These are phyloP conservation scores for Cerastis leucographa DNA, from an alignment of 2,888 invertebrate genomes.

Conservation along the genomic window DNA sequence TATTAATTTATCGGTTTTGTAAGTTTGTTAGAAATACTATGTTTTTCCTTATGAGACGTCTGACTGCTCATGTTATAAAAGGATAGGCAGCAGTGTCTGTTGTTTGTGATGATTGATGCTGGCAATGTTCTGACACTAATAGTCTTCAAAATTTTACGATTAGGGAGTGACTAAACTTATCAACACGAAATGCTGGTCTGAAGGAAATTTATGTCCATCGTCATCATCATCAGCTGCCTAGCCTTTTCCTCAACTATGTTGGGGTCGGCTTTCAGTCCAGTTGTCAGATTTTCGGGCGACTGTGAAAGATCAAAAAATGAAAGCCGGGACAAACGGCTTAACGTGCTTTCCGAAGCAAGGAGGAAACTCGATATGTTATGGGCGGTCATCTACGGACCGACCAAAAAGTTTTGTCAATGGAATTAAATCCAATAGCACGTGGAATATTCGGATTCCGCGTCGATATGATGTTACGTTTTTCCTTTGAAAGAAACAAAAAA, in stretches of 20 bases:
- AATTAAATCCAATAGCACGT: not conserved
- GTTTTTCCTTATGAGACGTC: not conserved
- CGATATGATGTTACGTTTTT: not conserved
- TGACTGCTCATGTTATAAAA: not conserved
- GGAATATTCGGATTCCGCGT: not conserved
- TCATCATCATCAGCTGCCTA: too few species aligned
- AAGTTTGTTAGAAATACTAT: not conserved
- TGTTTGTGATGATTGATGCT: not conserved
- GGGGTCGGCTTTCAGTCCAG: too few species aligned
- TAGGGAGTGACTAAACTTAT: not conserved
- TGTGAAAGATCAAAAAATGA: too few species aligned
- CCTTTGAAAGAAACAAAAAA: not conserved
- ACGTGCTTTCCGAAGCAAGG: too few species aligned
- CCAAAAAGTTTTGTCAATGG: too few species aligned
- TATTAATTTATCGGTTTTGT: conserved; percentile 10
- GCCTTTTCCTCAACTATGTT: too few species aligned
- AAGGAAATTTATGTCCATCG: not conserved
- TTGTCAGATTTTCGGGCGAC: too few species aligned
- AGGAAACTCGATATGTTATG: too few species aligned
- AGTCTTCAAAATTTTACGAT: not conserved
- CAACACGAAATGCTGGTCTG: not conserved
- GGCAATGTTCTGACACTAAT: not conserved
- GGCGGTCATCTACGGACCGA: too few species aligned
- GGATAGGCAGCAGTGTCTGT: not conserved
- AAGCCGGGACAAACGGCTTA: too few species aligned